phyloP scores from a whole-genome alignment of 2,113 vertebrate genomes.

The Monarcha castaneiventris region DNA sequence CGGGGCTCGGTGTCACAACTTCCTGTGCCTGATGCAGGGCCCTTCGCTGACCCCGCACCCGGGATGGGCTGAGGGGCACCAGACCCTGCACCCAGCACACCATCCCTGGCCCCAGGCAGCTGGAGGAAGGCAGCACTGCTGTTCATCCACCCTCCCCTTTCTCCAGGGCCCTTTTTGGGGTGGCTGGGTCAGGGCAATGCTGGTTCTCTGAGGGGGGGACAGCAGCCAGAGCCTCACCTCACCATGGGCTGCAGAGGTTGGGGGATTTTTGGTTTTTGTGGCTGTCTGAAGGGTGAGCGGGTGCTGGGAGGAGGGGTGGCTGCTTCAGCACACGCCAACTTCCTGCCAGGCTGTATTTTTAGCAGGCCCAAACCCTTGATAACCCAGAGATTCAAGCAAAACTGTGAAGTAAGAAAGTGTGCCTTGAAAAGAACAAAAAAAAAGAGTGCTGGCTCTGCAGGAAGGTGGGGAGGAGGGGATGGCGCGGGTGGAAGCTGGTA shows the following conservation, averaged over 20 bases:
- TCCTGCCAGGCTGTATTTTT: slow-evolving; percentile 54
- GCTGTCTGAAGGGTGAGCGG: background rate
- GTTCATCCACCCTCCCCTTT: too few species aligned
- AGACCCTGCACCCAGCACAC: background rate
- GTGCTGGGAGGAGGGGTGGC: background rate
- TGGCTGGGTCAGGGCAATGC: rapidly evolving
- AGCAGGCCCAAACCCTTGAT: slow-evolving; percentile 4
- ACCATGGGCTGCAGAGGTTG: background rate
- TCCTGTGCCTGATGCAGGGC: background rate
- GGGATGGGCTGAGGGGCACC: background rate
- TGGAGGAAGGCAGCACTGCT: background rate
- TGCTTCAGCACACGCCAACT: background rate
- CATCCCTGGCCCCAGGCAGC: too few species aligned
- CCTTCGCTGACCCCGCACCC: rapidly evolving
- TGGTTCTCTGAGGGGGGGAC: background rate
- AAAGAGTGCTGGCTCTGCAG: background rate
- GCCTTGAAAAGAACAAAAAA: background rate
- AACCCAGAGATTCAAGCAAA: background rate
- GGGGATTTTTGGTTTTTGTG: background rate
- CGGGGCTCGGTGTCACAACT: background rate
- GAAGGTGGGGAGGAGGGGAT: background rate
- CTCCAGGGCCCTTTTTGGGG: background rate
- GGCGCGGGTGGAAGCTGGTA: background rate
- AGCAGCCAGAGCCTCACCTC: background rate
- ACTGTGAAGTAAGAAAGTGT: slow-evolving; percentile 2